Base-by-base conservation (phyloP, 2,888 invertebrate species). In the Trachelus iudaicus region DNA sequence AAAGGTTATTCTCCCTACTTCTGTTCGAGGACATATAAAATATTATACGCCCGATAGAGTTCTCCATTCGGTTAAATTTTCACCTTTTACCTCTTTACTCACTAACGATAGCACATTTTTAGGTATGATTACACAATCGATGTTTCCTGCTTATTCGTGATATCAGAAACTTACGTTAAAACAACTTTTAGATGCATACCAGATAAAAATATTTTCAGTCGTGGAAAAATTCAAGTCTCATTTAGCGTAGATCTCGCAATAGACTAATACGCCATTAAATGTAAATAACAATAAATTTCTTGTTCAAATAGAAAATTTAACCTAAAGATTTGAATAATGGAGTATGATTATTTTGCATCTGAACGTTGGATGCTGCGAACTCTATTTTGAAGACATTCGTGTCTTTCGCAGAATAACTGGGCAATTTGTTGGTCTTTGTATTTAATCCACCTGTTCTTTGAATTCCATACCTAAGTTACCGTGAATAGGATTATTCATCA, bases 21-120 rank as follows among this genome's bases (percentile, higher is more conserved):
- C 69, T 69, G 69, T 78, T 79, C 73, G 79, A 84, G 83, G 81
- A 83, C 76, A 81, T 76, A 73, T 79, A 82, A 84, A 84, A 83
- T 81, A 83, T 81, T 74, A 76, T 75, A 75, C 77, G 77, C 76
- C 76, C 82, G 69, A 68, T 56, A 80, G 77, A 80, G 77, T 79
- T 74, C 73, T 78, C 75, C 76, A 77, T 74, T 77, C 69, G 73
- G 9, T 56, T 6, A 9, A 56, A 6, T 56, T 56, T 56, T 56
- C 23, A 2, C 6, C 56, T 23, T 56, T 56, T 6, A 56, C 56
- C 9, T 23, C 23, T 23, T 56, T 56, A 9, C 23, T 56, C 23
- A 23, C 23, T 6, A 9, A 23, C 0, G 2, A 23, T 23, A 9
- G 2, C 23, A 56, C 23, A 56, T 9, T 23, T 9, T 56, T 56